Evolutionary conservation across 30 jellyfish, hydroid and myxozoan genomes (phyloP).

Genomic region (Pelagia noctiluca): DNA sequence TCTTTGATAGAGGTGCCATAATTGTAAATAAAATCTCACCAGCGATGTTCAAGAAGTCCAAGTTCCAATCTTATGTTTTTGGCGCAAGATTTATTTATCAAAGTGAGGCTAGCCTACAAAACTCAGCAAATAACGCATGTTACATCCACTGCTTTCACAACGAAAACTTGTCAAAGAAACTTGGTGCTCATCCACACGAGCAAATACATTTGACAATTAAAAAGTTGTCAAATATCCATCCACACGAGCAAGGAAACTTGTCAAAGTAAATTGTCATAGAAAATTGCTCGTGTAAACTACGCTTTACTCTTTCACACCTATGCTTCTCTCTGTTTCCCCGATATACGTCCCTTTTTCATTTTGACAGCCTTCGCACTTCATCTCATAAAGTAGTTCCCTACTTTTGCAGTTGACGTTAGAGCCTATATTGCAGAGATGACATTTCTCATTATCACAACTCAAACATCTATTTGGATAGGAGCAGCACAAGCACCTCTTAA

Average conservation of each 20-base stretch:
- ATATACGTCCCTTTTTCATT: no score
- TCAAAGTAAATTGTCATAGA: conserved; percentile 29
- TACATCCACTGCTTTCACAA: conserved; percentile 2
- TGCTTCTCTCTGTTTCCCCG: no score
- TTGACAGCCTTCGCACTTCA: neutral
- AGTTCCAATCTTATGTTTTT: conserved; percentile 16
- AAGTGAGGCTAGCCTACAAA: conserved; percentile 27
- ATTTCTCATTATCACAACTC: no score
- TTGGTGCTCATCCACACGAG: conserved; percentile 43
- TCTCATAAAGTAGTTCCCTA: no score
- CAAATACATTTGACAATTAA: conserved; percentile 19
- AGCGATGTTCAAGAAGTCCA: conserved; percentile 18
- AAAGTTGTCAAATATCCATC: conserved; percentile 18
- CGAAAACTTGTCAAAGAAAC: conserved; percentile 38
- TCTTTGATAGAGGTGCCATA: conserved; percentile 22
- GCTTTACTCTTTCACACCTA: neutral
- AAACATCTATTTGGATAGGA: no score
- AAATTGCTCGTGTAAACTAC: conserved; percentile 17
- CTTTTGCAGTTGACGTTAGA: no score
- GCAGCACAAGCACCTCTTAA: no score
- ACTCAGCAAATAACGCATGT: conserved; percentile 24
- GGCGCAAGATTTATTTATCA: conserved; percentile 17
- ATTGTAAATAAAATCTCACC: conserved; percentile 15
- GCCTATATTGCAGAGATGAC: no score
- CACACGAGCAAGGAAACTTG: conserved; percentile 39